These are phyloP conservation scores for Plectus sambesii DNA, from an alignment of 1,140 invertebrate genomes.

Conservation along the genomic window DNA sequence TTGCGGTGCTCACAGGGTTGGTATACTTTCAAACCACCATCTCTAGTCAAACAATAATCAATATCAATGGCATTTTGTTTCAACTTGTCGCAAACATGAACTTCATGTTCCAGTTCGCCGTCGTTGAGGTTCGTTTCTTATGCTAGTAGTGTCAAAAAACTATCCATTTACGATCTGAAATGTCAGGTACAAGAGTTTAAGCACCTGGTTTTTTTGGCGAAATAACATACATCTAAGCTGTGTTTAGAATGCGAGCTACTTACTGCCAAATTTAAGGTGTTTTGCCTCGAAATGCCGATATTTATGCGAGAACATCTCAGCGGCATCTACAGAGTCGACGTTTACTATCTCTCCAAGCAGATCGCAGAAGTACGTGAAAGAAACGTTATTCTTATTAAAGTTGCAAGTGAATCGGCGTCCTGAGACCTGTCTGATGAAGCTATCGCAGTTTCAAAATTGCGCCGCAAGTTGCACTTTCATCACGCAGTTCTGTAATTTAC, in stretches of 20 bases:
- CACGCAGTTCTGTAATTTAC: no score
- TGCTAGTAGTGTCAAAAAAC: conserved; percentile 52
- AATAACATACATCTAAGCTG: conserved; percentile 9
- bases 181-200: conserved; percentile 69
- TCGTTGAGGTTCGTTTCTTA: conserved; percentile 37
- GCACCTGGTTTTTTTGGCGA: background rate
- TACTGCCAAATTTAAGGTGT: conserved; percentile 59
- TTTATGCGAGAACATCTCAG: conserved; percentile 78
- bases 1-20: conserved; percentile 68
- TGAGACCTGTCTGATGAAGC: no score
- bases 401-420: no score
- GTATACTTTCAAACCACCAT: conserved; percentile 71
- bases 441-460: no score
- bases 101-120: conserved; percentile 44
- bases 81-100: conserved; percentile 75
- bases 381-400: conserved; percentile 5
- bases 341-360: conserved; percentile 76
- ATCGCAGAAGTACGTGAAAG: conserved; percentile 42
- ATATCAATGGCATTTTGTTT: conserved; percentile 87
- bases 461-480: no score
- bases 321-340: conserved; percentile 78
- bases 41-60: conserved; percentile 76
- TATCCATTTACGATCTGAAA: conserved; percentile 76
- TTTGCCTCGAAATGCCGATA: conserved; percentile 75
- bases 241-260: no score